Percentiles rank a stretch among this genome's conserved stretches.
phyloP scores from a whole-genome alignment of 2,888 invertebrate genomes.

The Epicampocera succincta region DNA sequence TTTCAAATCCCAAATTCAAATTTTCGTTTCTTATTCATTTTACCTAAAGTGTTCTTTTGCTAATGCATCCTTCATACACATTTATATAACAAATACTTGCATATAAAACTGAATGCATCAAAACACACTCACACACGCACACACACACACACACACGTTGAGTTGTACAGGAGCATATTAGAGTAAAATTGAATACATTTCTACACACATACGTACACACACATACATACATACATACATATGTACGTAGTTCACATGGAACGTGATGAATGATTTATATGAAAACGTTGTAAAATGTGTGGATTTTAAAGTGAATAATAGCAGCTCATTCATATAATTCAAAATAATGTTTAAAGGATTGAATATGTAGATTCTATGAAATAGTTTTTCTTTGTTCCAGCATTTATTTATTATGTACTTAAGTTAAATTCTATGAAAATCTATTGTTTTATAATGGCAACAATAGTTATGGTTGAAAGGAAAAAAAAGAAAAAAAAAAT shows the following conservation, averaged over 20 bases:
- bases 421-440: conserved; percentile 42
- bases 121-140: background rate
- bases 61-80: background rate
- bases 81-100: background rate
- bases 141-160: background rate
- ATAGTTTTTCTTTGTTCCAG: conserved; percentile 21
- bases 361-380: conserved; percentile 10
- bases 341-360: conserved; percentile 57
- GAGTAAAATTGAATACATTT: too few relatives aligned
- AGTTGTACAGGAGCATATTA: too few relatives aligned
- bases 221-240: background rate
- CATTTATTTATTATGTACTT: conserved; percentile 39
- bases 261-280: conserved; percentile 65
- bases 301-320: conserved; percentile 65
- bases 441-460: conserved; percentile 42
- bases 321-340: conserved; percentile 63
- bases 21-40: conserved; percentile 27
- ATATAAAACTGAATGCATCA: background rate
- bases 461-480: conserved; percentile 19
- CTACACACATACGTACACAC: background rate
- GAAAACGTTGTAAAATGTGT: conserved; percentile 62
- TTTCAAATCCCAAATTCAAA: too few relatives aligned
- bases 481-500: background rate
- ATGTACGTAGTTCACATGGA: background rate
- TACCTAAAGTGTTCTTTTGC: conserved; percentile 25